Base-by-base conservation (phyloP, 2,888 invertebrate species). In the Agrotis segetum region DNA sequence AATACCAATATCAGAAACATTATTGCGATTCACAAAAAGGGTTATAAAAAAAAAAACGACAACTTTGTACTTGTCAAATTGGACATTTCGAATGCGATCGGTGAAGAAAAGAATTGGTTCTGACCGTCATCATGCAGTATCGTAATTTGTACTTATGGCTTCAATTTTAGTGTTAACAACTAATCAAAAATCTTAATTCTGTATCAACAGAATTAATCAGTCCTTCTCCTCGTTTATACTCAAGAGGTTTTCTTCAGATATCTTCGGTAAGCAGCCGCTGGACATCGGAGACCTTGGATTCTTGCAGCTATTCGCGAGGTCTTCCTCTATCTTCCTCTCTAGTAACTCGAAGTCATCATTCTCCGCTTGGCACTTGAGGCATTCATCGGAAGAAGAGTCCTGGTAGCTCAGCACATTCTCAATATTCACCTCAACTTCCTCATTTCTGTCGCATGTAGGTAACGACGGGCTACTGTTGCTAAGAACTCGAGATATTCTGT, bases 311-410 rank as follows among this genome's bases (percentile, higher is more conserved):
- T 50, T 90, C 0, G 92, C 91, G 0, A 94, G 69, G 34, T 94
- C 95, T 60, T 92, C 91, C 67, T 96, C 96, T 6, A 96, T 95
- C 79, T 92, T 91, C 62, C 89, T 84, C 83, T 96, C 96, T 0
- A 96, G 79, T 4, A 88, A 71, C 68, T 96, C 96, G 67, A 96
- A 96, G 62, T 96, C 96, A 63, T 95, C 95, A 68, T 81, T 87
- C 0, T 95, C 94, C 11, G 62, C 60, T 61, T 90, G 91, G 74
- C 93, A 93, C 72, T 90, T 92, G 64, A 94, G 76, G 76, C 95
- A 94, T 72, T 96, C 96, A 47, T 96, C 96, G 1, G 95, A 95
- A 0, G 96, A 96, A 0, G 96, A 96, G 70, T 96, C 96, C 69
- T 95, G 95, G 84, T 96, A 96, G 70, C 92, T 84, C 88, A 95